These are phyloP conservation scores for Luperina testacea DNA, from an alignment of 2,888 invertebrate genomes.

Conservation along the genomic window DNA sequence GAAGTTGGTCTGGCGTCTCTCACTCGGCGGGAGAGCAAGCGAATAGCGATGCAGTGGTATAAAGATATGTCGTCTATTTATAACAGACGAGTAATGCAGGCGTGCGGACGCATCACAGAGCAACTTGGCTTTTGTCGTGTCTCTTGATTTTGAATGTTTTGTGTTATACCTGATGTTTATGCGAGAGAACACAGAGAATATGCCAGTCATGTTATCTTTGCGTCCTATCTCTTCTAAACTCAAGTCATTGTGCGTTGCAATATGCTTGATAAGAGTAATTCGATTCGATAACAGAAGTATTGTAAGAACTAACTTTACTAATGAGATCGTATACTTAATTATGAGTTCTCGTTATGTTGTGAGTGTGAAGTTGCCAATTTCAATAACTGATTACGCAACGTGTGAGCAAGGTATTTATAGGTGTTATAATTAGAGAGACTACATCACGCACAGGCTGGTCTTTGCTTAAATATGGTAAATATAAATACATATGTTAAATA, in stretches of 20 bases:
- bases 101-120: conserved; percentile 78
- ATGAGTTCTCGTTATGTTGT: conserved; percentile 38
- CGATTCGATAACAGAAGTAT: conserved; percentile 37
- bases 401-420: conserved; percentile 52
- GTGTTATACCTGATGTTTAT: conserved; percentile 61
- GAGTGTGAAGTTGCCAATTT: conserved; percentile 58
- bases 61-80: conserved; percentile 88
- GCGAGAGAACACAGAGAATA: conserved; percentile 43
- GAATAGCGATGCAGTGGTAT: conserved; percentile 78
- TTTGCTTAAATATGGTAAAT: conserved; percentile 27
- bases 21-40: conserved; percentile 88
- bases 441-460: conserved; percentile 31
- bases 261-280: conserved; percentile 35
- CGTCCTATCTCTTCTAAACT: conserved; percentile 25
- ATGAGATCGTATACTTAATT: conserved; percentile 46
- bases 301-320: conserved; percentile 34
- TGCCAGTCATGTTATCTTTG: conserved; percentile 40
- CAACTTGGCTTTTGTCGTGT: conserved; percentile 79
- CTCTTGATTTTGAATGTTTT: conserved; percentile 80
- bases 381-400: conserved; percentile 59
- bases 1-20: conserved; percentile 80
- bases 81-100: conserved; percentile 84
- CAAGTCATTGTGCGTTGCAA: conserved; percentile 27
- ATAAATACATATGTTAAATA: no score
- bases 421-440: conserved; percentile 52